Conservation (phyloP, 2,888 invertebrate species). For the Tetragnatha montana region DNA sequence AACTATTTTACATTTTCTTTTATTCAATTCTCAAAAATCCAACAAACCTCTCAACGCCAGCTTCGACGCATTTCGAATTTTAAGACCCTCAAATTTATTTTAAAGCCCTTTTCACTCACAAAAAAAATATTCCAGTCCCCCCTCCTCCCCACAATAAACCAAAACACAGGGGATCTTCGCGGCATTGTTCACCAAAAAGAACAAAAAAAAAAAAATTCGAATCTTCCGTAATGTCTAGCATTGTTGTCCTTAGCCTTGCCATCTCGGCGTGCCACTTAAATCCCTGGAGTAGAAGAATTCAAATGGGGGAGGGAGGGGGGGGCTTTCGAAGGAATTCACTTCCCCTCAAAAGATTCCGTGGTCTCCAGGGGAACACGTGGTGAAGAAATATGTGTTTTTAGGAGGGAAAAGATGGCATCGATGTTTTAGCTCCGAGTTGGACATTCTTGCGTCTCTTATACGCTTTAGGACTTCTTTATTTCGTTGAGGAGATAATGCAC, state of each 20-base stretch:
- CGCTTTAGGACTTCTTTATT: not conserved
- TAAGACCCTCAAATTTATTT: no score
- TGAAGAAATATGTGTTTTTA: conserved; percentile 29
- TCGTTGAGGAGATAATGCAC: not conserved
- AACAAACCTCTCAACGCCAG: no score
- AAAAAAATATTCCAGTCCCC: not conserved
- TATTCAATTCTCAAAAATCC: no score
- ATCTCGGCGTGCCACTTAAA: conserved; percentile 9
- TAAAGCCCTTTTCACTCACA: no score
- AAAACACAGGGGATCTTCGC: not conserved
- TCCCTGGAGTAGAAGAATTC: conserved; percentile 6
- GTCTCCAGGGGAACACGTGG: conserved; percentile 19
- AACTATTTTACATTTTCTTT: no score
- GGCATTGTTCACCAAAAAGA: not conserved
- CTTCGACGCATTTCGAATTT: no score
- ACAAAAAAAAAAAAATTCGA: not conserved
- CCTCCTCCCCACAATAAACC: not conserved
- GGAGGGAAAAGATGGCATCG: conserved; percentile 8
- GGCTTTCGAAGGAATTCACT: not conserved
- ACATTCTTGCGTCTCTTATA: not conserved
- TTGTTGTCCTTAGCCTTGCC: not conserved
- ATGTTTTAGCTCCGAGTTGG: not conserved
- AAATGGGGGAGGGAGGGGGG: not conserved
- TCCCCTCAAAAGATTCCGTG: conserved; percentile 12
- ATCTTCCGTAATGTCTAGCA: not conserved